Evolutionary conservation across 2,113 vertebrate species (phyloP).

Genomic region (Indri indri): DNA sequence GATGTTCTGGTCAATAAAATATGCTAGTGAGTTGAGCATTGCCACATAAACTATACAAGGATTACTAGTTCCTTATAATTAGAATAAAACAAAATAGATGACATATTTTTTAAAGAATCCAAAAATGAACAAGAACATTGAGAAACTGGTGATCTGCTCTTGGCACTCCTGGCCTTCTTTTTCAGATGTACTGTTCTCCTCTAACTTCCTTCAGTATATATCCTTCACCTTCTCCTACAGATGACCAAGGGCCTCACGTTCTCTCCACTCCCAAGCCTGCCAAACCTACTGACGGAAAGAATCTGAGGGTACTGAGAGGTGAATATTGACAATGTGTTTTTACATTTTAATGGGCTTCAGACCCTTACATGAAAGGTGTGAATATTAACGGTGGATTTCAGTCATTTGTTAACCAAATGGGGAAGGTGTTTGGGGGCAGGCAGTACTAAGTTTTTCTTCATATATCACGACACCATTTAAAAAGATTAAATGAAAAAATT

Average conservation of each 20-base stretch:
- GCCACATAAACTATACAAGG: not conserved
- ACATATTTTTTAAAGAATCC: not conserved
- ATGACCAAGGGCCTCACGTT: not conserved
- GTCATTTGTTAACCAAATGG: not conserved
- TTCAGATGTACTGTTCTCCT: not conserved
- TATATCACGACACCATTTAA: not conserved
- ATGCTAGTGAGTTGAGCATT: not conserved
- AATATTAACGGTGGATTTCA: not conserved
- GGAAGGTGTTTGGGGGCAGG: not conserved
- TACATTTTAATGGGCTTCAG: not conserved
- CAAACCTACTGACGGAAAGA: not conserved
- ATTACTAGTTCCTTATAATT: constrained; percentile 7
- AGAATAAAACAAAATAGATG: not conserved
- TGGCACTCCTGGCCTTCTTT: not conserved
- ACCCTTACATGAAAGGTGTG: not conserved
- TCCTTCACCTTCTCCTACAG: not conserved
- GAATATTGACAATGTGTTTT: not conserved
- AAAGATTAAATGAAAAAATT: constrained; percentile 29
- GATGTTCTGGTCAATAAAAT: constrained; percentile 13
- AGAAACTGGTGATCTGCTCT: not conserved
- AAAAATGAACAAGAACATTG: not conserved
- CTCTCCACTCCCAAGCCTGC: not conserved
- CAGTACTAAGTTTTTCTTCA: not conserved
- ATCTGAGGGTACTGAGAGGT: not conserved
- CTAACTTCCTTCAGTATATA: not conserved